Percentiles rank a stretch among this genome's conserved stretches.
These are phyloP conservation scores for Clanis bilineata DNA, from an alignment of 2,888 invertebrate species.

Conservation along the genomic window DNA sequence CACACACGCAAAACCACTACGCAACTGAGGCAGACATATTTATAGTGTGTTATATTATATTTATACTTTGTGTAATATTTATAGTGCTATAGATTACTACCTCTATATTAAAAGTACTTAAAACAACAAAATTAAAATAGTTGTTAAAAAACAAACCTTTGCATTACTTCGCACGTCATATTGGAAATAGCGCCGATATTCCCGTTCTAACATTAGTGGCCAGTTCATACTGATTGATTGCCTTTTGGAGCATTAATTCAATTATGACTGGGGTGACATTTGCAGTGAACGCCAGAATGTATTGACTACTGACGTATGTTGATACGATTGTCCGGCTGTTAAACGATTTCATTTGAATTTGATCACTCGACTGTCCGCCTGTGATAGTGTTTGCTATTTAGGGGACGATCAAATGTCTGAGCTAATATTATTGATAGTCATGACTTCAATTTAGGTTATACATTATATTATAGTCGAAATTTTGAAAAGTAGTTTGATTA, in stretches of 20 bases:
- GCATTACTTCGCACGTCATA: not conserved
- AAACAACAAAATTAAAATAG: not conserved
- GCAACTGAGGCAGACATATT: no score
- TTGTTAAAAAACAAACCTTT: not conserved
- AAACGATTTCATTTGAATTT: slow-evolving; percentile 78
- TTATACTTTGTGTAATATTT: no score
- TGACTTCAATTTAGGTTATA: not conserved
- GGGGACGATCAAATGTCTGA: slow-evolving; percentile 35
- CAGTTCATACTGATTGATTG: slow-evolving; percentile 14
- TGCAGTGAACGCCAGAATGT: slow-evolving; percentile 53
- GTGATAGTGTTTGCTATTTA: slow-evolving; percentile 67
- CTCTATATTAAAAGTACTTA: no score
- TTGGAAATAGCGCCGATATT: not conserved
- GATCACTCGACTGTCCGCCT: slow-evolving; percentile 74
- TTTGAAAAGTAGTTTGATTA: no score
- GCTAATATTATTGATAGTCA: slow-evolving; percentile 4
- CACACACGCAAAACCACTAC: no score
- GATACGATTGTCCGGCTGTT: slow-evolving; percentile 76
- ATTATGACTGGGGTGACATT: slow-evolving; percentile 46
- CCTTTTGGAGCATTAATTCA: slow-evolving; percentile 37
- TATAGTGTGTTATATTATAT: no score
- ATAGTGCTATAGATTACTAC: no score
- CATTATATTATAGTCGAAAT: no score
- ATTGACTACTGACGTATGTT: slow-evolving; percentile 71
- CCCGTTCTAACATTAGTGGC: not conserved